Conservation (phyloP, 2,888 invertebrate species). For the Heliconius ethilla region DNA sequence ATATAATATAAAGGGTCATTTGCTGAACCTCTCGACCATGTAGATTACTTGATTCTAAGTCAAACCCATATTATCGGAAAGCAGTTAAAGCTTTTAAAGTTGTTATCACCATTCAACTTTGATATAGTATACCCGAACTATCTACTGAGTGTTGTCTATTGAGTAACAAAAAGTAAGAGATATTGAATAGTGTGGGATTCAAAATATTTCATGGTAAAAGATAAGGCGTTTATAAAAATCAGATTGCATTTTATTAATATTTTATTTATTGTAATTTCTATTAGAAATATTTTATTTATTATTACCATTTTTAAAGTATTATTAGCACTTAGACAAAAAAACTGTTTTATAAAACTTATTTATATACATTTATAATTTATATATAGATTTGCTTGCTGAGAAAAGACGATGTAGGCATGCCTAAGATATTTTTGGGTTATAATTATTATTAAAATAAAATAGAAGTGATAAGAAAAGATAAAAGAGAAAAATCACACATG, state of each 20-base stretch:
- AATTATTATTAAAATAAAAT: no score
- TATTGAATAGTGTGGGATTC: background rate
- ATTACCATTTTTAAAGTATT: no score
- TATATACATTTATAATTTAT: no score
- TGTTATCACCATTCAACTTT: constrained; percentile 27
- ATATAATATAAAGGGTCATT: constrained; percentile 21
- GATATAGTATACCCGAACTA: background rate
- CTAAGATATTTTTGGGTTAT: no score
- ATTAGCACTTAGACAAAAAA: no score
- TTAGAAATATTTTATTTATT: background rate
- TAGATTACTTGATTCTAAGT: constrained; percentile 29
- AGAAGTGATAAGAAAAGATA: no score
- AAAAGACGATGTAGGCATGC: no score
- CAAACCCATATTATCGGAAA: constrained; percentile 33
- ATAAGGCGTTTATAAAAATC: no score
- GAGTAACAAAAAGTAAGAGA: background rate
- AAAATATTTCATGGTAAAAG: background rate
- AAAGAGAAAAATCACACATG: no score
- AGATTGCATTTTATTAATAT: background rate
- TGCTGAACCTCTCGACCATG: constrained; percentile 18
- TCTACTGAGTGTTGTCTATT: background rate
- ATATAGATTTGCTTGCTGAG: no score
- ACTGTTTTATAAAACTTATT: no score
- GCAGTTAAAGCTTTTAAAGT: constrained; percentile 35
- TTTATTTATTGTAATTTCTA: background rate